Base-by-base conservation (phyloP, 2,888 invertebrate species). In the Amaurobius ferox region DNA sequence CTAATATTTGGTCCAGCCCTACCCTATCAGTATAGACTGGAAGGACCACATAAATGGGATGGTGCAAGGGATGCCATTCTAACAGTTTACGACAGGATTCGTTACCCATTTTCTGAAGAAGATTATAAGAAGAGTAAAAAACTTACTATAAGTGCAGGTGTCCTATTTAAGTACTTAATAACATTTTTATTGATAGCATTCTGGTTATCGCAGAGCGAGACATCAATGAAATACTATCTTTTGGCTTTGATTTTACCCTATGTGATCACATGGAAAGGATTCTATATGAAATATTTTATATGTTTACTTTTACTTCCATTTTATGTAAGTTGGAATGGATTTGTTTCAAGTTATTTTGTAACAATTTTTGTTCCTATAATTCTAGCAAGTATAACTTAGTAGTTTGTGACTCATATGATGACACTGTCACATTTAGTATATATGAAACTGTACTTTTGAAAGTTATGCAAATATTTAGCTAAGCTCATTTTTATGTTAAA, bases 21-120 rank as follows among this genome's bases (percentile, higher is more conserved):
- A 23, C 88, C 88, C 0, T 88, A 88, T 61, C 88, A 88, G 35
- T 88, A 87, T 19, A 19, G 87, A 30, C 71, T 88, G 0, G 48
- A 87, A 79, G 88, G 88, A 35, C 88, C 87, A 3, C 83, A 87
- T 35, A 74, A 76, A 35, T 88, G 88, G 88, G 40, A 72, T 13
- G 83, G 83, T 3, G 88, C 88, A 13, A 76, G 88, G 61, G 44
- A 87, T 35, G 83, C 87, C 13, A 88, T 88, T 66, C 29, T 88
- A 11, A 83, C 86, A 23, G 72, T 74, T n/a, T 19, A 77, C n/a
- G 62, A 81, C 30, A 77, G 87, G 71, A 64, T 87, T 7, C 62
- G 76, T 5, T 64, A 40, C 39, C 86, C 86, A 1, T 44, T 86
- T 5, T 73, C 73, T 2, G 73, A 68, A 16, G 68, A 44, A 44